These are phyloP conservation scores for Phallusia fumigata DNA, from an alignment of 23 tunicate genomes.

Conservation along the genomic window DNA sequence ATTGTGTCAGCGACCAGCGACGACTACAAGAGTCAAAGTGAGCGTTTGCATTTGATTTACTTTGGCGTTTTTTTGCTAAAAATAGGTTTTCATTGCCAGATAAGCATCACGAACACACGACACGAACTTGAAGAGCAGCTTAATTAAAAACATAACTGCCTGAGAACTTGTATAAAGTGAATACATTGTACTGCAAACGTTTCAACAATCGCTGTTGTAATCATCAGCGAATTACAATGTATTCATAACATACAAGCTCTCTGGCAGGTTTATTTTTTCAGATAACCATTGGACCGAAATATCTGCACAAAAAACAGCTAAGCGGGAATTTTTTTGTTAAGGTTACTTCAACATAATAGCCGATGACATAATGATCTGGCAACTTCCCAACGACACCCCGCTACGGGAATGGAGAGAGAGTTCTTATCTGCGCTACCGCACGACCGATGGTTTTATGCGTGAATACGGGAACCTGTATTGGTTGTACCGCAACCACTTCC, in stretches of 20 bases:
- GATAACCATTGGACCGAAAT: too few relatives aligned
- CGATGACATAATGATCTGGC: conserved; percentile 54
- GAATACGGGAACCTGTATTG: background rate
- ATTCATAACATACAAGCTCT: too few relatives aligned
- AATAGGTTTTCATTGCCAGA: background rate
- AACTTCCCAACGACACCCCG: conserved; percentile 24
- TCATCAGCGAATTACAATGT: too few relatives aligned
- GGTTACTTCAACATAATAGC: conserved; percentile 49
- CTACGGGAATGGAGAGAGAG: background rate
- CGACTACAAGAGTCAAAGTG: conserved; percentile 57
- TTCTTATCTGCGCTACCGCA: background rate
- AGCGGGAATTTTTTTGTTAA: background rate
- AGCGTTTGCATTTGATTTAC: background rate
- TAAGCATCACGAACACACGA: too few relatives aligned
- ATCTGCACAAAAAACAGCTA: too few relatives aligned
- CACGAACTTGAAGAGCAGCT: too few relatives aligned
- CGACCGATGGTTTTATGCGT: background rate
- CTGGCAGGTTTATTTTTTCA: too few relatives aligned
- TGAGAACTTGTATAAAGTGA: too few relatives aligned
- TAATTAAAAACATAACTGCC: too few relatives aligned
- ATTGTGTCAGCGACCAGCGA: conserved; percentile 25
- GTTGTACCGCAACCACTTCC: background rate
- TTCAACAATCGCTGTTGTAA: too few relatives aligned
- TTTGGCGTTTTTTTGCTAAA: background rate
- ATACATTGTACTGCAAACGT: too few relatives aligned